Conservation (phyloP, 1,140 invertebrate genomes). For the Octopus bimaculoides region DNA sequence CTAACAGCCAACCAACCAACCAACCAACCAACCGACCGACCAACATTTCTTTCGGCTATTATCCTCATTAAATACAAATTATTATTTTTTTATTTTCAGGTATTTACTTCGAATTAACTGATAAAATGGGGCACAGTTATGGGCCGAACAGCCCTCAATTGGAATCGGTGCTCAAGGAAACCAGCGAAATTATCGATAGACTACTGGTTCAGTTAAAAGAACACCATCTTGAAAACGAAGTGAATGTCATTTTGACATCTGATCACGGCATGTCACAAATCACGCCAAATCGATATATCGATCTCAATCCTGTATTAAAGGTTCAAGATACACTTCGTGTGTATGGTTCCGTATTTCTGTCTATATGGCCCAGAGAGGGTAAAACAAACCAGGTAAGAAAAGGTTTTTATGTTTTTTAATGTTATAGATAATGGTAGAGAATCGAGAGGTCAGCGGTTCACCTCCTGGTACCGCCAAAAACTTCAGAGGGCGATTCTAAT, state of each 20-base stretch:
- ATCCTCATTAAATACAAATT: too few species aligned
- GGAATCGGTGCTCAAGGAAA: conserved; percentile 28
- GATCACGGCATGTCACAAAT: conserved; percentile 59
- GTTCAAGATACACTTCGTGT: conserved; percentile 38
- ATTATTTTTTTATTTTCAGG: conserved; percentile 24
- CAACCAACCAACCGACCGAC: too few species aligned
- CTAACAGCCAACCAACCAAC: too few species aligned
- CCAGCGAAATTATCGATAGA: conserved; percentile 40
- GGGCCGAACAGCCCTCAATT: conserved; percentile 34
- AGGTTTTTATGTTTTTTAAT: too few species aligned
- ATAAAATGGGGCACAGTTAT: conserved; percentile 41
- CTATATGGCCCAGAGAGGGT: conserved; percentile 45
- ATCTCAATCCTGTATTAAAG: conserved; percentile 44
- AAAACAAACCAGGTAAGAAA: conserved; percentile 33
- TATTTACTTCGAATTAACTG: conserved; percentile 42
- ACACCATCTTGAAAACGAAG: conserved; percentile 27
- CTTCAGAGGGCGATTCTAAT: too few species aligned
- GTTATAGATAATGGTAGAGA: too few species aligned
- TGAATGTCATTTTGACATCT: conserved; percentile 58
- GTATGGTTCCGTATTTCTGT: conserved; percentile 42
- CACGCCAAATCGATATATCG: conserved; percentile 35
- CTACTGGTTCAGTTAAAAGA: conserved; percentile 35
- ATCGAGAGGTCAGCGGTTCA: too few species aligned
- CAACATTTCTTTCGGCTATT: too few species aligned
- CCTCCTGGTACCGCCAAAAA: too few species aligned